Evolutionary conservation across 2,888 invertebrate genomes (phyloP).

Genomic region (Portevinia maculata): DNA sequence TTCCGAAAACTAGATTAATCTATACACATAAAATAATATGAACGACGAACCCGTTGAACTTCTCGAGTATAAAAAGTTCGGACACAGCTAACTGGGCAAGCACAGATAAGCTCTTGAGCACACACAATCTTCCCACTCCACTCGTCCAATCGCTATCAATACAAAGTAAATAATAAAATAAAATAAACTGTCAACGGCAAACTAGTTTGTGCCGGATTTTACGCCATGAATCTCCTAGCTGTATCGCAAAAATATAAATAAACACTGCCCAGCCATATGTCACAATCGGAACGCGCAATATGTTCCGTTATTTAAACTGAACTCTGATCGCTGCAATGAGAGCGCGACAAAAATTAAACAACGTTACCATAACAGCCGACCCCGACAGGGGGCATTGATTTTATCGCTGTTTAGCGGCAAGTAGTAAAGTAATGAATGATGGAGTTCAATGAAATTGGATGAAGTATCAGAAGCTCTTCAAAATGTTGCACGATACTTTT

Average conservation of each 20-base stretch:
- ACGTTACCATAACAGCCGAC: conserved; percentile 65
- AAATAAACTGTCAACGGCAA: conserved; percentile 39
- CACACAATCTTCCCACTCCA: conserved; percentile 51
- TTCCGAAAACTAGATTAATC: conserved; percentile 65
- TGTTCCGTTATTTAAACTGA: conserved; percentile 50
- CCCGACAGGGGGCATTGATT: conserved; percentile 72
- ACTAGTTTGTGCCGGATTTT: conserved; percentile 41
- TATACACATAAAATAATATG: conserved; percentile 48
- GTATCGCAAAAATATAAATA: conserved; percentile 66
- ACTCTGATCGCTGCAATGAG: conserved; percentile 60
- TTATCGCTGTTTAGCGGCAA: conserved; percentile 51
- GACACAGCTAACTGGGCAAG: conserved; percentile 52
- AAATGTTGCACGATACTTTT: too few species aligned
- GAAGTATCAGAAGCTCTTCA: neutral
- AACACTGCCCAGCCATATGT: conserved; percentile 67
- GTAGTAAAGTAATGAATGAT: too few species aligned
- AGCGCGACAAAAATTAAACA: conserved; percentile 13
- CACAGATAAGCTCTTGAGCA: conserved; percentile 37
- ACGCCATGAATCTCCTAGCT: conserved; percentile 56
- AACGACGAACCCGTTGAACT: conserved; percentile 68
- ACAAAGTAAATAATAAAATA: conserved; percentile 48
- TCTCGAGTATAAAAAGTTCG: conserved; percentile 45
- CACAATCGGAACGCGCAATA: conserved; percentile 51
- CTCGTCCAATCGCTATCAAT: conserved; percentile 57
- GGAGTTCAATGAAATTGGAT: conserved; percentile 2